phyloP scores from a whole-genome alignment of 2,797 vertebrate genomes.

The Poliocrania exsul region DNA sequence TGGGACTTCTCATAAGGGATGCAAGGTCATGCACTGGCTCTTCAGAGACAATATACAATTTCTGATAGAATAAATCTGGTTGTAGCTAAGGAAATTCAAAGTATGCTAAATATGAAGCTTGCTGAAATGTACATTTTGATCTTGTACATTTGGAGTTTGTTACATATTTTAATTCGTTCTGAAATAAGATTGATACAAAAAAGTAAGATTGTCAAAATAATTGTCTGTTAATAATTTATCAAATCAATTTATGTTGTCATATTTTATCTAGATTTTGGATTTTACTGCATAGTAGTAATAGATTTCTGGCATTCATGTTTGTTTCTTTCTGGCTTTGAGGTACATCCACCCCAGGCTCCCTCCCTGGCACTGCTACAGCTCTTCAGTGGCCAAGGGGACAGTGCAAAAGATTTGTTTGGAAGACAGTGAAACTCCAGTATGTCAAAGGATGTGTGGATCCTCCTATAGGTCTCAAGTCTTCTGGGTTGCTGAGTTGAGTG shows the following conservation, averaged over 20 bases:
- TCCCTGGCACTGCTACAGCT: neutral
- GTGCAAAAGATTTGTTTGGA: neutral
- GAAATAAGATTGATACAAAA: neutral
- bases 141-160: neutral
- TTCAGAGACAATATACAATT: slow-evolving; percentile 66
- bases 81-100: slow-evolving; percentile 52
- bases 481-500: neutral
- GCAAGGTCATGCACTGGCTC: slow-evolving; percentile 61
- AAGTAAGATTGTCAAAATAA: neutral
- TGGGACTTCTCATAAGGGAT: slow-evolving; percentile 68
- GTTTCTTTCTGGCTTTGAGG: neutral
- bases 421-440: neutral
- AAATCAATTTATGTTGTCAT: neutral
- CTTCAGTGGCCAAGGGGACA: neutral
- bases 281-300: neutral
- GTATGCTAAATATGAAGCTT: slow-evolving; percentile 43
- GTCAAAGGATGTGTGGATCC: neutral
- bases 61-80: slow-evolving; percentile 64
- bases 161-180: neutral
- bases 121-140: slow-evolving; percentile 16
- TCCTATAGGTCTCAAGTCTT: neutral
- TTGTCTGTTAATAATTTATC: neutral
- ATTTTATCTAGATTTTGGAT: neutral
- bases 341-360: neutral
- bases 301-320: neutral